A percentile compares a stretch with the other conserved stretches of the same genome.
phyloP scores from a whole-genome alignment of 1,140 invertebrate species.

The Akabosia matsudoensis region DNA sequence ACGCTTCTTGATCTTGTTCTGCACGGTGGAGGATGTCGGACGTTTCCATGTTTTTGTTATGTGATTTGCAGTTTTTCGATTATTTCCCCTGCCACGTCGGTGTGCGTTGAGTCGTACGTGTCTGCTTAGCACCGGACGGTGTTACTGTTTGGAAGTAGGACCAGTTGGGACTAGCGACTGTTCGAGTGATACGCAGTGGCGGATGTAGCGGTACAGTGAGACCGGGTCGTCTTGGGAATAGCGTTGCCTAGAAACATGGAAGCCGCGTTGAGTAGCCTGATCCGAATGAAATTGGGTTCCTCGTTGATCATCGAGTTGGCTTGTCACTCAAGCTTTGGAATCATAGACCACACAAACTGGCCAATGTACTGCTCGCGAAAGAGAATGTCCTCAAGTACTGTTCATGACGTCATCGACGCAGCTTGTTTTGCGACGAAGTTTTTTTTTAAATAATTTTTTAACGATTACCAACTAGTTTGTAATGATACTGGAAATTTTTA shows the following conservation, averaged over 20 bases:
- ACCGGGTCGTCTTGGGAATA: slow-evolving; percentile 63
- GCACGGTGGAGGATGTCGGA: slow-evolving; percentile 67
- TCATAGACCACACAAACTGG: slow-evolving; percentile 65
- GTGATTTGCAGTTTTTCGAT: slow-evolving; percentile 63
- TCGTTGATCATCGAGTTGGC: slow-evolving; percentile 62
- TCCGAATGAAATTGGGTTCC: slow-evolving; percentile 73
- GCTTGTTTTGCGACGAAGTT: background rate
- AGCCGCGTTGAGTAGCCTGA: slow-evolving; percentile 75
- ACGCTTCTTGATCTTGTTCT: slow-evolving; percentile 77
- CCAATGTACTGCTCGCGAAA: slow-evolving; percentile 59
- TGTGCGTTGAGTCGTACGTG: background rate
- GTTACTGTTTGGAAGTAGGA: background rate
- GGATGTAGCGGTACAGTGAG: slow-evolving; percentile 67
- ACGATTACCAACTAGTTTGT: no score
- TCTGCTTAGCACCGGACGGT: slow-evolving; percentile 48
- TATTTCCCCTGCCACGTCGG: slow-evolving; percentile 50
- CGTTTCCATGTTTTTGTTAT: slow-evolving; percentile 62
- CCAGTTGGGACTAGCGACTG: slow-evolving; percentile 61
- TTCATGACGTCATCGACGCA: background rate
- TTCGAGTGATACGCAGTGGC: slow-evolving; percentile 71
- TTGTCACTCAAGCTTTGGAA: slow-evolving; percentile 74
- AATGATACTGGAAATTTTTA: no score
- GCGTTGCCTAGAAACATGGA: slow-evolving; percentile 64
- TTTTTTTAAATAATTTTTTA: no score
- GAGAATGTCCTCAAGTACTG: slow-evolving; percentile 58